A percentile compares a stretch with the other conserved stretches of the same genome.
phyloP scores from a whole-genome alignment of 1,140 invertebrate genomes.

The Tetraneura akinire region DNA sequence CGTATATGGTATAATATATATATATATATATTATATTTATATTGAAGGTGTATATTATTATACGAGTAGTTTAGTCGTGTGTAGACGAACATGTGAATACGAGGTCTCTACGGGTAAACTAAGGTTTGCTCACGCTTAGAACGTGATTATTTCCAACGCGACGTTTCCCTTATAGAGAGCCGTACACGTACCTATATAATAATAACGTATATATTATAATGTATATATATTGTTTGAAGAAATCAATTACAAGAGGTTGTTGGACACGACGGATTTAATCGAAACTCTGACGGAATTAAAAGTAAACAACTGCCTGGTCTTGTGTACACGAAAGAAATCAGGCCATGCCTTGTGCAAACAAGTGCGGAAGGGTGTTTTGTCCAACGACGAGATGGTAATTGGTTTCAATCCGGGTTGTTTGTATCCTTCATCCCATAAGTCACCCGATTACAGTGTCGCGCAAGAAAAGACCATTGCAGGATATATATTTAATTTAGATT shows the following conservation, averaged over 20 bases:
- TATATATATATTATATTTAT: too few species aligned
- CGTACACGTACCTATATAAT: too few species aligned
- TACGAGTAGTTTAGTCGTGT: too few species aligned
- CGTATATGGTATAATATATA: too few species aligned
- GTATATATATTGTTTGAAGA: slow-evolving; percentile 12
- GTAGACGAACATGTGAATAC: too few species aligned
- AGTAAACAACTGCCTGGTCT: slow-evolving; percentile 17
- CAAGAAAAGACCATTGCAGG: background rate
- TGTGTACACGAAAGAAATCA: slow-evolving; percentile 15
- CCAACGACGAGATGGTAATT: slow-evolving; percentile 20
- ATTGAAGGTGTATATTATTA: too few species aligned
- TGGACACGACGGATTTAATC: slow-evolving; percentile 38
- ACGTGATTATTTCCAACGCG: slow-evolving; percentile 20
- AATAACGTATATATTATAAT: too few species aligned
- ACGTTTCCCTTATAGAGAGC: background rate
- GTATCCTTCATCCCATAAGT: slow-evolving; percentile 13
- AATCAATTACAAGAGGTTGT: slow-evolving; percentile 18
- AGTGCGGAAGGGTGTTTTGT: slow-evolving; percentile 11
- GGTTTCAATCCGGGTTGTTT: slow-evolving; percentile 8
- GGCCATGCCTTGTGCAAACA: slow-evolving; percentile 38
- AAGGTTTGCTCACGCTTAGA: background rate
- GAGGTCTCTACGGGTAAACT: background rate
- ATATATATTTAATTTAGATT: background rate
- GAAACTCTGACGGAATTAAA: slow-evolving; percentile 39
- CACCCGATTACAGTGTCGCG: background rate